Evolutionary conservation across 2,113 vertebrate genomes (phyloP), one percentile per base, ranked within the genome.

Genomic region (Gnathonemus echidnorhynchus): DNA sequence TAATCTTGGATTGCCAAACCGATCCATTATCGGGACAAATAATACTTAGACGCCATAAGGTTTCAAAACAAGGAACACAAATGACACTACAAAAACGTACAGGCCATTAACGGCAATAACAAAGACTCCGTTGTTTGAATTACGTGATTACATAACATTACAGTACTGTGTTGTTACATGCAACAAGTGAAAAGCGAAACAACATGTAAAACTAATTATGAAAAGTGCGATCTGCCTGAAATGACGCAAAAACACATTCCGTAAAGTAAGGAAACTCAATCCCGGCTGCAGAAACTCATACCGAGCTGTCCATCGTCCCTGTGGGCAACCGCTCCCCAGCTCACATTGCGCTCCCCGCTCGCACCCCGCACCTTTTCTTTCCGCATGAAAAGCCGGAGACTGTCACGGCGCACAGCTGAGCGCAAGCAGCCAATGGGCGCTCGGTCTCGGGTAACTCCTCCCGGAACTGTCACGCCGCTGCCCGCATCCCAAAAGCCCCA

Each of bases 391-490:
- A 85, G 21, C 42, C 21, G 8, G 9, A 84, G 17, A 48, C 45
- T 0, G 39, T 84, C 19, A 10, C 35, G 10, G n/a, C 3, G 0
- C 17, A 27, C 49, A 50, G 86, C 27, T 10, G 6, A 35, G 48
- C 42, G 0, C n/a, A 35, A 7, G 74, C 42, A 89, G 74, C 95
- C 95, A 95, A 95, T 95, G 90, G 21, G 50, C n/a, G 50, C 13
- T 17, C 70, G 19, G 11, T 91, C 35, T 92, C 88, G 27, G 90
- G 93, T 86, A 92, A 94, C 95, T 94, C 95, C 95, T 94, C 94
- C 94, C 13, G 89, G 66, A 2, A 13, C 17, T 86, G 90, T 91
- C 77, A 70, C 2, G 87, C 91, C 88, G 70, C 3, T 7, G 89
- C 70, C 21, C 0, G 45, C 39, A 1, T 9, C 3, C 13, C 66